phyloP scores from a whole-genome alignment of 35 echinoderm and acorn worm species.

The Eucidaris tribuloides region DNA sequence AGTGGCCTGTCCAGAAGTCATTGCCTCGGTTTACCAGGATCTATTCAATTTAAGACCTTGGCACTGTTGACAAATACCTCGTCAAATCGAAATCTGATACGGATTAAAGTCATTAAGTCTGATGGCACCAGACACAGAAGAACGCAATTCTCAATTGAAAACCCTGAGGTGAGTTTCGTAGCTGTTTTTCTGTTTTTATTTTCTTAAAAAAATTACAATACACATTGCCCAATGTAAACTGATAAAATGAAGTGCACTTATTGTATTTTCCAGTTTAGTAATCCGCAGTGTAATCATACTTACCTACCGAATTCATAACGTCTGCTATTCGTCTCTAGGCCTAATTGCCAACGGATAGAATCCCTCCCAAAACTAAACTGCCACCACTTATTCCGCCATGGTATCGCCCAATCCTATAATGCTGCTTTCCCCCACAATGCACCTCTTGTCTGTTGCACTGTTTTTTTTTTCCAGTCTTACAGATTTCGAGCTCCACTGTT shows the following conservation, averaged over 20 bases:
- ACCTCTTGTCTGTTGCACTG: too few relatives aligned
- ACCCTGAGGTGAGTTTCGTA: background rate
- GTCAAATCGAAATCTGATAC: background rate
- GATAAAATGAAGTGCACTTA: background rate
- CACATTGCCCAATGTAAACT: background rate
- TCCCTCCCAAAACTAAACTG: too few relatives aligned
- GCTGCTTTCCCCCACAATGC: too few relatives aligned
- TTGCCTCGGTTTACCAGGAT: background rate
- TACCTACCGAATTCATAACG: background rate
- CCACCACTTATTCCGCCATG: too few relatives aligned
- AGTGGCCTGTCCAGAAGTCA: background rate
- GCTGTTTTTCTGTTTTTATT: background rate
- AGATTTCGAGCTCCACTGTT: too few relatives aligned
- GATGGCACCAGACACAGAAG: background rate
- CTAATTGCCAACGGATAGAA: too few relatives aligned
- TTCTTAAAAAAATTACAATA: background rate
- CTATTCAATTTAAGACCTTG: constrained; percentile 1
- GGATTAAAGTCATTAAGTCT: background rate
- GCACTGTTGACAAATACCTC: background rate
- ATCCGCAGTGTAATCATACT: background rate
- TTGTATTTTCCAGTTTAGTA: background rate
- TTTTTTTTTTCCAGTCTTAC: too few relatives aligned
- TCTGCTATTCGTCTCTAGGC: background rate
- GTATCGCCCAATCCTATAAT: too few relatives aligned
- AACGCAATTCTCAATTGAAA: background rate